Percentiles rank a stretch among this genome's conserved stretches.
Conservation (phyloP, 2,888 invertebrate genomes). For the Isotomurus palustris region DNA sequence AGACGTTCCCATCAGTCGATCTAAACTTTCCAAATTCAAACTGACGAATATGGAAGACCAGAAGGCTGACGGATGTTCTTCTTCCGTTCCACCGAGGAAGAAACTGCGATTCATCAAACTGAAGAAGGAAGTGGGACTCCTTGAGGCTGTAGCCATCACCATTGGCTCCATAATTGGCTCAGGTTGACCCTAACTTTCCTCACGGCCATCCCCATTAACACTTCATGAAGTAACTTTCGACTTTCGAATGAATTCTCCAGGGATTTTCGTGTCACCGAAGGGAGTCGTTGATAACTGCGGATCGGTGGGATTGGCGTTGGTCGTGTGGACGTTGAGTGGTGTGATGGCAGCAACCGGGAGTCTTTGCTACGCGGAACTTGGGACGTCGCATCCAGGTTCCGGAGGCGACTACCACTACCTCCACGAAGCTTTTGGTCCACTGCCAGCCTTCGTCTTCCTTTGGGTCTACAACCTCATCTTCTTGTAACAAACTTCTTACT, state of each 20-base stretch:
- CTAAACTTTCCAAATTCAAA: too few relatives aligned
- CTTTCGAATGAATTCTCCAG: slow-evolving; percentile 52
- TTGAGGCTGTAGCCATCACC: slow-evolving; percentile 90
- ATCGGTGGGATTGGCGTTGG: slow-evolving; percentile 71
- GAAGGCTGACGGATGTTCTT: too few relatives aligned
- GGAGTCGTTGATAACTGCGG: slow-evolving; percentile 69
- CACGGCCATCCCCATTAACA: background rate
- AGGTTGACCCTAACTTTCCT: slow-evolving; percentile 54
- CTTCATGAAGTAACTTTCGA: background rate
- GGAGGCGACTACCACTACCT: slow-evolving; percentile 79
- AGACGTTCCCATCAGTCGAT: too few relatives aligned
- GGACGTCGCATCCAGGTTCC: slow-evolving; percentile 70
- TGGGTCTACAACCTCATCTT: slow-evolving; percentile 73
- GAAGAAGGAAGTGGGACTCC: slow-evolving; percentile 66
- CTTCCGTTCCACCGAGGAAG: too few relatives aligned
- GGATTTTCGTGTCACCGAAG: slow-evolving; percentile 79
- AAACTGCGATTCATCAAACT: slow-evolving; percentile 26
- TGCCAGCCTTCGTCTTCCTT: slow-evolving; percentile 69
- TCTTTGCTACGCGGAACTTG: slow-evolving; percentile 89
- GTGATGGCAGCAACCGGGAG: slow-evolving; percentile 68
- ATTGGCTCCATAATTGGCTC: slow-evolving; percentile 91
- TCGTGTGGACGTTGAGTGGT: slow-evolving; percentile 75
- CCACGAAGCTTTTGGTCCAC: slow-evolving; percentile 67
- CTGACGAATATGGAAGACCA: too few relatives aligned
- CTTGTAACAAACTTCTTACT: slow-evolving; percentile 53